phyloP scores from a whole-genome alignment of 2,888 invertebrate genomes.

The Troides helena region DNA sequence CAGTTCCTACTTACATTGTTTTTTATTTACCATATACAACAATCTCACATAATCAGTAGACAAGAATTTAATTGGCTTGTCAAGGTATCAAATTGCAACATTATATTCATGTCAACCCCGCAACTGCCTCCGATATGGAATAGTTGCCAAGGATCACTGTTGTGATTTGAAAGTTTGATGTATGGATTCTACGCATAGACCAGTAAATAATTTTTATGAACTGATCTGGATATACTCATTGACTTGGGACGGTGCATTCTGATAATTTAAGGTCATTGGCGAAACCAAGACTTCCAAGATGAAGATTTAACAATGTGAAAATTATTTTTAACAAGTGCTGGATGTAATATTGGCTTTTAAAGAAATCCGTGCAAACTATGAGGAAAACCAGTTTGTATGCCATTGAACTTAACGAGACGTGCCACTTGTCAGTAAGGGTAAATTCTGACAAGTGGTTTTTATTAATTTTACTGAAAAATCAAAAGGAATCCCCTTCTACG shows the following conservation, averaged over 20 bases:
- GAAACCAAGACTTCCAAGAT: neutral
- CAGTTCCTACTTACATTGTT: no score
- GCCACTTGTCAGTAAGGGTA: neutral
- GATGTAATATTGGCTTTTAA: neutral
- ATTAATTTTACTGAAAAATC: neutral
- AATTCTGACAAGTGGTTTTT: neutral
- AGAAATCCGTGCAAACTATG: conserved; percentile 14
- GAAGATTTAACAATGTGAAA: neutral
- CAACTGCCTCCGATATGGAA: neutral
- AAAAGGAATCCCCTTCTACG: neutral
- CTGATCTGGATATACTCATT: no score
- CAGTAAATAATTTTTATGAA: no score
- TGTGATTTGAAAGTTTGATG: no score
- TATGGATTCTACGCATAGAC: no score
- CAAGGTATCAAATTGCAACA: neutral
- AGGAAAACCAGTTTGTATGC: conserved; percentile 16
- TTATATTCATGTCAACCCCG: neutral
- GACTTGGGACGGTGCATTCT: no score
- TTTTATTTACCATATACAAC: no score
- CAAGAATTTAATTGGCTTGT: neutral
- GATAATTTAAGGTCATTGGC: neutral
- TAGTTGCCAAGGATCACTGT: neutral
- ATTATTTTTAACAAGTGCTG: neutral
- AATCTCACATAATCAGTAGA: no score
- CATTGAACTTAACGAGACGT: conserved; percentile 6